Evolutionary conservation across 2,888 invertebrate genomes (phyloP), one percentile per base, ranked within the genome.

Genomic region (Hyalella azteca): DNA sequence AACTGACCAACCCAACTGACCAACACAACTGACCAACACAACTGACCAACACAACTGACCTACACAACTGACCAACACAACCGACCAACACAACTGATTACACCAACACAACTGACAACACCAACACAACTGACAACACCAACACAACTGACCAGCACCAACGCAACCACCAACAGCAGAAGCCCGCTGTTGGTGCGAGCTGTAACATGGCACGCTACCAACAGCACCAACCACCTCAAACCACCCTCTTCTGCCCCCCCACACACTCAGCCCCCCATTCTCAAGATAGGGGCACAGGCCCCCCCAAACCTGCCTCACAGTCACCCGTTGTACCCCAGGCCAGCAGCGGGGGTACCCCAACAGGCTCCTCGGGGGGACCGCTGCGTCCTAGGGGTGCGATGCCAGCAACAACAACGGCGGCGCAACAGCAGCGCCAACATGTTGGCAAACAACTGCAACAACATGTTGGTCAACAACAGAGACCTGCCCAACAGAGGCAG

Each of bases 141-240:
- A n/a, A n/a, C n/a, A n/a, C n/a, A n/a, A n/a, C n/a, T n/a, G n/a
- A n/a, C n/a, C n/a, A n/a, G n/a, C n/a, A n/a, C n/a, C n/a, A n/a
- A n/a, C n/a, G n/a, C n/a, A n/a, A n/a, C n/a, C n/a, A n/a, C n/a
- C 59, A 59, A 59, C n/a, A 78, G 22, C 81, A 83, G 81, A 81
- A 83, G 83, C 79, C 83, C 83, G 79, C 80, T 83, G 77, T 73
- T 83, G 79, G 81, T 80, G 36, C 83, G 83, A 73, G 83, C 83
- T 32, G 77, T 83, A 77, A 81, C 83, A 29, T 83, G 83, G 83
- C 83, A 83, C 73, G 78, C 82, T 9, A n/a, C n/a, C n/a, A n/a
- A n/a, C 80, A 81, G 81, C 78, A 79, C 73, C 75, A 50, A 48
- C 83, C 54, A 77, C 80, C 79, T 54, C 78, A 41, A 40, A 79